Percentiles rank a stretch among this genome's conserved stretches.
Evolutionary conservation across 37 sponge, comb jelly and placozoan species (phyloP).

Genomic region (Corticium candelabrum): DNA sequence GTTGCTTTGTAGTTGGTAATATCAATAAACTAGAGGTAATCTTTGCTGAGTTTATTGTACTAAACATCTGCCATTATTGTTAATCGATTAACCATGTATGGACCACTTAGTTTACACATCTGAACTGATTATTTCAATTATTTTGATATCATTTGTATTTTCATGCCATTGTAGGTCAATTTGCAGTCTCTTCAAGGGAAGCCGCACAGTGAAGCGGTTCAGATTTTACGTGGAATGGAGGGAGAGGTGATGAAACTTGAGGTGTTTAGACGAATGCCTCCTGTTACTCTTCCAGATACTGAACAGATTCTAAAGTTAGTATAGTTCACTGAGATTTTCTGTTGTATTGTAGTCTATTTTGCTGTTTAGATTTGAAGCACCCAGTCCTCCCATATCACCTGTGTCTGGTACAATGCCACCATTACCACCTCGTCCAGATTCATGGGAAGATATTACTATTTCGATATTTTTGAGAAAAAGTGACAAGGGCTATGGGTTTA

Average conservation of each 20-base stretch:
- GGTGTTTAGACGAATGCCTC: not conserved
- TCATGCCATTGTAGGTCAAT: not conserved
- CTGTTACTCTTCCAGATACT: not conserved
- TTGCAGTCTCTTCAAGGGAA: not conserved
- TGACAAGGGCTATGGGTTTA: not conserved
- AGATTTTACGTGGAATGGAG: not conserved
- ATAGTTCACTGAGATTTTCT: not conserved
- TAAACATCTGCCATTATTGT: no score
- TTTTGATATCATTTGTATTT: not conserved
- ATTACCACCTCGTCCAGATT: not conserved
- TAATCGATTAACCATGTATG: no score
- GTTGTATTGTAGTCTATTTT: no score
- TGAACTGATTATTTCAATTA: no score
- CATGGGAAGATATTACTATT: not conserved
- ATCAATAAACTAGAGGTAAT: no score
- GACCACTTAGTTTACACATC: no score
- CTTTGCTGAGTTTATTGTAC: no score
- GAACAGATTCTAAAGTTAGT: not conserved
- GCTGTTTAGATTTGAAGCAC: not conserved
- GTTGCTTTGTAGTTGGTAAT: no score
- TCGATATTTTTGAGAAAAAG: not conserved
- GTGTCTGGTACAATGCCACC: not conserved
- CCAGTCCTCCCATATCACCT: not conserved
- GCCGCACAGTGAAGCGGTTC: not conserved
- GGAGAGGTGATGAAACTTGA: not conserved